Conservation (phyloP, 2,797 vertebrate species). For the Paedocypris micromegethes region DNA sequence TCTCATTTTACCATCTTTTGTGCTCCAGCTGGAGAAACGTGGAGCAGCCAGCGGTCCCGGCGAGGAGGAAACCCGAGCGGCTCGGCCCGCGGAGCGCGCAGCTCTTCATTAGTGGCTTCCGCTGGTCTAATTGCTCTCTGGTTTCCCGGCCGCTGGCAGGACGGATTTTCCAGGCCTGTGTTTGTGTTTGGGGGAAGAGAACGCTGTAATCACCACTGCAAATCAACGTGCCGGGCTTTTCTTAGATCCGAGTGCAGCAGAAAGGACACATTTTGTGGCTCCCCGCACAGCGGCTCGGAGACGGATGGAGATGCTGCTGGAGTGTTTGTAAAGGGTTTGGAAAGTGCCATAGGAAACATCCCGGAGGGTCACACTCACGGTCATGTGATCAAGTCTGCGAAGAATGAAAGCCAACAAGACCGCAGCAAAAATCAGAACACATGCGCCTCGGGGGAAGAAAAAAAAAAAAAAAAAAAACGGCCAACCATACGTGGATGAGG, state of each 20-base stretch:
- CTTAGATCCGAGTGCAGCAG: constrained; percentile 33
- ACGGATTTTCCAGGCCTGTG: constrained; percentile 60
- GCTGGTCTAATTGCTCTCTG: constrained; percentile 69
- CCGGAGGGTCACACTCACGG: neutral
- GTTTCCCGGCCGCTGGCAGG: constrained; percentile 51
- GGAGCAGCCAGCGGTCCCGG: neutral
- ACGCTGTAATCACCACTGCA: constrained; percentile 64
- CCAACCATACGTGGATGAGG: too few species aligned
- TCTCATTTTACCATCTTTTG: neutral
- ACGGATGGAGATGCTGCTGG: neutral
- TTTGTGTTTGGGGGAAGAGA: constrained; percentile 66
- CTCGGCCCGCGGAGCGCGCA: constrained; percentile 42
- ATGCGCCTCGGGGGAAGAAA: too few species aligned
- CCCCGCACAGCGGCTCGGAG: neutral
- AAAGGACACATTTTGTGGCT: constrained; percentile 34
- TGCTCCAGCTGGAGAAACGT: neutral
- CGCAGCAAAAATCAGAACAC: too few species aligned
- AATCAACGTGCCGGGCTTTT: constrained; percentile 47
- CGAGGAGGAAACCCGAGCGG: neutral
- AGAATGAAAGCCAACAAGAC: too few species aligned
- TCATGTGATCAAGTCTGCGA: neutral
- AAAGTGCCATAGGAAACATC: neutral
- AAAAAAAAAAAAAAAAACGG: too few species aligned
- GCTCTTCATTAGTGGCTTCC: constrained; percentile 79
- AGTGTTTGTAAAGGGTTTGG: constrained; percentile 19